Base-by-base conservation (phyloP, 1,140 invertebrate genomes). In the Bombus impatiens region DNA sequence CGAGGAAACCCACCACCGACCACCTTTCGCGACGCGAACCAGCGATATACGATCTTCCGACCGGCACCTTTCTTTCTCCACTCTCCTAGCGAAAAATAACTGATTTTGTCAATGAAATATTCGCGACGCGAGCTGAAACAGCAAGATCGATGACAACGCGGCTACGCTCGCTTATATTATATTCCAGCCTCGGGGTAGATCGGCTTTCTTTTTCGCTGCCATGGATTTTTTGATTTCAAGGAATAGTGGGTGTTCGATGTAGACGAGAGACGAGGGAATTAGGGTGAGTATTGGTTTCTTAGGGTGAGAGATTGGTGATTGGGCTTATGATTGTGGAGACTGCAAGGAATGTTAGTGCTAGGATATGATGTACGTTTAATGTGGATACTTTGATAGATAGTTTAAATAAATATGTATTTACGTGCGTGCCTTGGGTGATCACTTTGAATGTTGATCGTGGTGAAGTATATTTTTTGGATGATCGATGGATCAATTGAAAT, bases 1-100 rank as follows among this genome's bases (percentile, higher is more conserved):
- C 47, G 90, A 91, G 89, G 79, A 91, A 91, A 90, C 84, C 83
- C 65, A 62, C 78, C 85, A 57, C 65, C 65, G 65, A 53, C 68
- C 85, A 40, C 71, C 77, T 84, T 78, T 67, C 78, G 80, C 44
- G 28, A 47, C 22, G 37, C 71, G 75, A 71, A 65, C 78, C 25
- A 59, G 65, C 80, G 84, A 90, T 86, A 84, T 79, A 90, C 88
- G 89, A 83, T 88, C 71, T 86, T 80, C 53, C 68, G 10, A 67
- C 65, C 35, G 44, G 47, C 22, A 35, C 67, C 67, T 53, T 47
- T 37, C 40, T 47, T 53, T 47, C 6, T 22, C 18, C 9, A 1
- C 18, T 10, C 12, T n/a, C 35, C 62, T 22, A 15, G 80, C 44
- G 40, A 84, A 78, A 53, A 68, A 32, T 59, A 37, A 44, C 62